These are phyloP conservation scores for Uria lomvia DNA, from an alignment of 2,113 vertebrate genomes.

Conservation along the genomic window DNA sequence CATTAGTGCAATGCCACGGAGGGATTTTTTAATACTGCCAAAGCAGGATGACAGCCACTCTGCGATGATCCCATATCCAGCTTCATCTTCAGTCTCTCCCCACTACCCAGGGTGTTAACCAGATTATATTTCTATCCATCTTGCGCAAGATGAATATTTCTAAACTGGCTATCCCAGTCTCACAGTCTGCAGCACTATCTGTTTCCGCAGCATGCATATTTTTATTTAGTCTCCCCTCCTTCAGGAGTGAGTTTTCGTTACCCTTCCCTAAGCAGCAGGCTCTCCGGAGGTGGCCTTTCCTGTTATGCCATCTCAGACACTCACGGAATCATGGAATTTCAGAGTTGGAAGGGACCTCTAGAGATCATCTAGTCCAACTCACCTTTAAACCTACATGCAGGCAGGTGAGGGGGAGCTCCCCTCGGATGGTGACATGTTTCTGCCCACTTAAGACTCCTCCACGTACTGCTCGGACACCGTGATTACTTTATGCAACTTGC, in stretches of 20 bases:
- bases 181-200: constrained; percentile 60
- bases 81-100: constrained; percentile 57
- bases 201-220: constrained; percentile 52
- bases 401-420: background rate
- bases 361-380: background rate
- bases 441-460: background rate
- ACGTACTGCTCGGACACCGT: rapidly evolving
- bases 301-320: background rate
- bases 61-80: constrained; percentile 43
- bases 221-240: constrained; percentile 50
- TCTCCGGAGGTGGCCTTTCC: constrained; percentile 10
- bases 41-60: constrained; percentile 19
- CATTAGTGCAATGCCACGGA: background rate
- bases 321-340: background rate
- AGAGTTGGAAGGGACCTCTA: too few species aligned
- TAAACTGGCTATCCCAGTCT: constrained; percentile 51
- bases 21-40: constrained; percentile 15
- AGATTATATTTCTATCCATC: constrained; percentile 70
- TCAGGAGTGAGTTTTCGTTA: constrained; percentile 13
- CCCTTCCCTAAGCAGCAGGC: constrained; percentile 7
- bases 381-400: background rate
- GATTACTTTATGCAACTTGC: background rate
- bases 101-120: constrained; percentile 68
- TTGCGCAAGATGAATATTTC: constrained; percentile 58
- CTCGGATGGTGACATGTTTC: background rate